Evolutionary conservation across 2,113 vertebrate genomes (phyloP), one percentile per base, ranked within the genome.

Genomic region (Speoplatyrhinus poulsoni): DNA sequence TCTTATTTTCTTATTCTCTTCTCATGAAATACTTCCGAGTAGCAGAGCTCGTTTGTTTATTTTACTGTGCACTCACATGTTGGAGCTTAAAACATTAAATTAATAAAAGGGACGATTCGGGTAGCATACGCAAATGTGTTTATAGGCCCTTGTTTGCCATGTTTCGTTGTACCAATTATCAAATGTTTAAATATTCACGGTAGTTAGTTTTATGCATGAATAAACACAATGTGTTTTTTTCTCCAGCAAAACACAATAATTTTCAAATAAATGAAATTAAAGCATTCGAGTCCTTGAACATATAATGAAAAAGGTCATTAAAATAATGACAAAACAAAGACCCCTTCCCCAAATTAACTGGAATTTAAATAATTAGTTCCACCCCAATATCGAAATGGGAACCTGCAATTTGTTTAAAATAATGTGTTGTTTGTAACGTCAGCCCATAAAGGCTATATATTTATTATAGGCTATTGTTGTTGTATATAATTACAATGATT

Each of bases 21-120:
- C 57, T 70, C 33, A 61, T 62, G 15, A 75, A 77, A 73, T 69
- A 76, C 49, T 62, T 68, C 60, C 46, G 32, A 65, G 15, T 10
- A 36, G 26, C 9, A 62, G 12, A 48, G n/a, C 1, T 49, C n/a
- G 3, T 16, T 16, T 9, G 52, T 67, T 53, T 67, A 49, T 77
- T 65, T 47, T 48, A 9, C 26, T 41, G 46, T 6, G 36, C 36
- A 41, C 36, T 41, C 36, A 41, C 36, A 41, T 41, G 36, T 41
- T 41, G 36, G 36, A 41, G 36, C 36, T 41, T 41, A 41, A 41
- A 6, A 75, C 48, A 26, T 50, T 48, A 10, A 36, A 65, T 26
- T 46, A 55, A 62, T 61, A 66, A 60, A 53, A 47, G 15, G 33
- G 59, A 62, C 32, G 10, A 63, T 50, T 41, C 36, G 6, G 36